phyloP scores from a whole-genome alignment of 1,140 invertebrate genomes.

The Phocides pigmalion region DNA sequence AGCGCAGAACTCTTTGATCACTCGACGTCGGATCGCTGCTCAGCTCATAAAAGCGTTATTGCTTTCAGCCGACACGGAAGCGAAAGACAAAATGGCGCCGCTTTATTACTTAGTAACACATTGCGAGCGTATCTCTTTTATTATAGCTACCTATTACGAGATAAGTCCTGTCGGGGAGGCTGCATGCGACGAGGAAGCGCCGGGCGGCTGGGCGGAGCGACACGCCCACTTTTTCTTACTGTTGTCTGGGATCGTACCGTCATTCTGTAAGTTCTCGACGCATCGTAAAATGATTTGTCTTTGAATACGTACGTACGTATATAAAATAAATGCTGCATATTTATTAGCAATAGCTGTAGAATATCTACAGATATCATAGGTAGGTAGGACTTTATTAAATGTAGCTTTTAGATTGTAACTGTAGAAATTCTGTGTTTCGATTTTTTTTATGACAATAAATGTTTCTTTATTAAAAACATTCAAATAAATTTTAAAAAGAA shows the following conservation, averaged over 20 bases:
- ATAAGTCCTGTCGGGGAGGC: conserved; percentile 69
- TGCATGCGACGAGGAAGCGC: conserved; percentile 65
- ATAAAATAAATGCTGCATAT: conserved; percentile 17
- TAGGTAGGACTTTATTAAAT: too few relatives aligned
- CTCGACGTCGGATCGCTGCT: conserved; percentile 63
- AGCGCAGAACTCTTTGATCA: conserved; percentile 74
- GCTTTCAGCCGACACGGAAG: conserved; percentile 67
- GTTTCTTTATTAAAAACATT: too few relatives aligned
- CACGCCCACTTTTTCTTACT: conserved; percentile 76
- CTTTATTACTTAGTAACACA: conserved; percentile 83
- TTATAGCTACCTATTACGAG: conserved; percentile 76
- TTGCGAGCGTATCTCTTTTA: conserved; percentile 76
- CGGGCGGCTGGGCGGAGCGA: conserved; percentile 70
- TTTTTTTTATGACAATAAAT: too few relatives aligned
- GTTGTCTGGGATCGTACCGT: conserved; percentile 56
- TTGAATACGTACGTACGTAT: conserved; percentile 3
- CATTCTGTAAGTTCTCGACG: conserved; percentile 40
- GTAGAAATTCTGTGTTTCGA: too few relatives aligned
- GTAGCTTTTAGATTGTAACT: too few relatives aligned
- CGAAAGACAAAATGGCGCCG: conserved; percentile 78
- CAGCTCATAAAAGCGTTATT: conserved; percentile 77
- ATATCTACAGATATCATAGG: too few relatives aligned
- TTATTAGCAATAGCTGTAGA: too few relatives aligned
- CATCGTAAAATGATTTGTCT: conserved; percentile 29
- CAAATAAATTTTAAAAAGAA: too few relatives aligned